Evolutionary conservation across 1,140 invertebrate genomes (phyloP).

Genomic region (Episyrphus balteatus): DNA sequence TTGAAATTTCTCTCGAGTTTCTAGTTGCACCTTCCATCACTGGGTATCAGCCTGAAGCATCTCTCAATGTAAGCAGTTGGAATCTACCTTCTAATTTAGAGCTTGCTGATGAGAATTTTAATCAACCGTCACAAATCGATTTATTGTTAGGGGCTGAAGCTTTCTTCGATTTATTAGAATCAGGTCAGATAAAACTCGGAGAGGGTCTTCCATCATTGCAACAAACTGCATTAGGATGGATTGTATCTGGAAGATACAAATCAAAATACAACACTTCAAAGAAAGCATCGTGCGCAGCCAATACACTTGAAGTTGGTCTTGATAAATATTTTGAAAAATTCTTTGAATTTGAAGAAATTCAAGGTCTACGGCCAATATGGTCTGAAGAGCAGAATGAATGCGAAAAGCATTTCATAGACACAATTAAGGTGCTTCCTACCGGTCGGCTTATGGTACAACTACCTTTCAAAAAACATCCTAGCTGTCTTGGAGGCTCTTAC

Average conservation of each 20-base stretch:
- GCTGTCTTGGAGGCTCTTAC: constrained; percentile 1
- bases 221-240: constrained; percentile 29
- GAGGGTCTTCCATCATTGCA: constrained; percentile 13
- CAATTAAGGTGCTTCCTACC: constrained; percentile 4
- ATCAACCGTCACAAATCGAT: constrained; percentile 14
- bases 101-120: constrained; percentile 21
- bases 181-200: constrained; percentile 15
- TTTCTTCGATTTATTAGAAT: constrained; percentile 22
- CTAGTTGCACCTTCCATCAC: constrained; percentile 5
- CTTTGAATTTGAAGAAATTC: constrained; percentile 22
- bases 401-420: constrained; percentile 15
- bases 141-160: constrained; percentile 19
- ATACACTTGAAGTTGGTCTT: not conserved
- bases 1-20: constrained; percentile 1
- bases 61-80: constrained; percentile 1
- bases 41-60: constrained; percentile 7
- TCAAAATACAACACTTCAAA: too few relatives aligned
- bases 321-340: constrained; percentile 1
- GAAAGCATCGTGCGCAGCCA: too few relatives aligned
- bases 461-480: constrained; percentile 13
- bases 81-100: constrained; percentile 13
- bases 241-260: constrained; percentile 6
- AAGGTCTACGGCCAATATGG: not conserved
- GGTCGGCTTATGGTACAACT: constrained; percentile 16
- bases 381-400: constrained; percentile 10